phyloP scores from a whole-genome alignment of 2,888 invertebrate species.

The Gari tellinella region DNA sequence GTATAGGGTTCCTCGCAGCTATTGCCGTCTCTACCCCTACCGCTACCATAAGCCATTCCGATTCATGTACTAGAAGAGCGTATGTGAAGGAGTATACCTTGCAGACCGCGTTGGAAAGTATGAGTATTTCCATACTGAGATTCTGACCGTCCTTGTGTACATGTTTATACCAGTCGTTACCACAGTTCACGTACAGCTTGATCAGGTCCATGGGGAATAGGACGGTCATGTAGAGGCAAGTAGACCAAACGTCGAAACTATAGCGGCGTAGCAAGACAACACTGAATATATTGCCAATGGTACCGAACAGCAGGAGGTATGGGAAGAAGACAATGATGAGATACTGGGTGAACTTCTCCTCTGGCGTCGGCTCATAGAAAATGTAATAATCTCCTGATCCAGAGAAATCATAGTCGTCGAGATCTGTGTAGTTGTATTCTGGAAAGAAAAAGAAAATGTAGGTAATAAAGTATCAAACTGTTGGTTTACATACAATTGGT shows the following conservation, averaged over 20 bases:
- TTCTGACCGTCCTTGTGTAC: conserved; percentile 56
- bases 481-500: too few relatives aligned
- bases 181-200: conserved; percentile 79
- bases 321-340: conserved; percentile 73
- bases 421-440: conserved; percentile 11
- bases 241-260: conserved; percentile 79
- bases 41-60: conserved; percentile 80
- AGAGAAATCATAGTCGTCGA: conserved; percentile 10
- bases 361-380: conserved; percentile 18
- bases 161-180: conserved; percentile 76
- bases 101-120: conserved; percentile 78
- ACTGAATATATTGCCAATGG: conserved; percentile 74
- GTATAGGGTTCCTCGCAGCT: conserved; percentile 71
- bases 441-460: conserved; percentile 6
- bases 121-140: conserved; percentile 68
- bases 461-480: too few relatives aligned
- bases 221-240: conserved; percentile 79
- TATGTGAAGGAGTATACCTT: conserved; percentile 81
- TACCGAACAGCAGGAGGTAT: conserved; percentile 74
- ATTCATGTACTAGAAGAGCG: conserved; percentile 74
- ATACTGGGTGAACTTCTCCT: conserved; percentile 37
- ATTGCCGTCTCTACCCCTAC: conserved; percentile 77
- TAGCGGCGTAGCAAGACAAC: conserved; percentile 66
- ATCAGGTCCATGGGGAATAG: conserved; percentile 75
- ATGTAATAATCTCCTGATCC: not conserved